Conservation (phyloP, 2,888 invertebrate genomes). For the Xanthia icteritia region DNA sequence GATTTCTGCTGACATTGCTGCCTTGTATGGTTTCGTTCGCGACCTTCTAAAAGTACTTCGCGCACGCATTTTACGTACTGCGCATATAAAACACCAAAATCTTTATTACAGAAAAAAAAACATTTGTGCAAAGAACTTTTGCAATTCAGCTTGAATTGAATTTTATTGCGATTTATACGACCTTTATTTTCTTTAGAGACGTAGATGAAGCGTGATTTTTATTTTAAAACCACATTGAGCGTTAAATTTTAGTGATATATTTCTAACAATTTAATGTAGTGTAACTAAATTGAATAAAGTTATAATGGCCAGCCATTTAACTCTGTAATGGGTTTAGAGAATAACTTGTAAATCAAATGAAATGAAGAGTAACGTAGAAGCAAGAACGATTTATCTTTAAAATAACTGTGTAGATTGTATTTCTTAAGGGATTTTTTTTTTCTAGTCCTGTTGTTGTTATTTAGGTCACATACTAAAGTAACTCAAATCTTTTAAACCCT, state of each 20-base stretch:
- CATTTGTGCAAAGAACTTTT: slow-evolving; percentile 10
- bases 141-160: slow-evolving; percentile 16
- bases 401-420: not conserved
- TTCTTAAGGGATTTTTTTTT: not conserved
- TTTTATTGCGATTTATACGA: slow-evolving; percentile 43
- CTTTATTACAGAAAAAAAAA: slow-evolving; percentile 18
- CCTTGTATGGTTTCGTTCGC: slow-evolving; percentile 76
- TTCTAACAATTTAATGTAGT: slow-evolving; percentile 20
- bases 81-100: slow-evolving; percentile 50
- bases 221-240: slow-evolving; percentile 9
- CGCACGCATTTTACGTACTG: slow-evolving; percentile 60
- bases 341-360: slow-evolving; percentile 8
- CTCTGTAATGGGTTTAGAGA: slow-evolving; percentile 10
- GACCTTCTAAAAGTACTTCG: slow-evolving; percentile 71
- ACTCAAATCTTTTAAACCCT: slow-evolving; percentile 2
- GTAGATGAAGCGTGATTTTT: slow-evolving; percentile 23
- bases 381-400: not conserved
- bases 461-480: not conserved
- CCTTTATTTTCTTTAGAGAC: slow-evolving; percentile 24
- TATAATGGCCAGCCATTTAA: slow-evolving; percentile 29
- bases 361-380: not conserved
- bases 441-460: not conserved
- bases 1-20: slow-evolving; percentile 77
- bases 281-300: slow-evolving; percentile 24
- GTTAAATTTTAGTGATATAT: slow-evolving; percentile 13